Evolutionary conservation across 2,888 invertebrate species (phyloP).

Genomic region (Marasmarcha lunaedactyla): DNA sequence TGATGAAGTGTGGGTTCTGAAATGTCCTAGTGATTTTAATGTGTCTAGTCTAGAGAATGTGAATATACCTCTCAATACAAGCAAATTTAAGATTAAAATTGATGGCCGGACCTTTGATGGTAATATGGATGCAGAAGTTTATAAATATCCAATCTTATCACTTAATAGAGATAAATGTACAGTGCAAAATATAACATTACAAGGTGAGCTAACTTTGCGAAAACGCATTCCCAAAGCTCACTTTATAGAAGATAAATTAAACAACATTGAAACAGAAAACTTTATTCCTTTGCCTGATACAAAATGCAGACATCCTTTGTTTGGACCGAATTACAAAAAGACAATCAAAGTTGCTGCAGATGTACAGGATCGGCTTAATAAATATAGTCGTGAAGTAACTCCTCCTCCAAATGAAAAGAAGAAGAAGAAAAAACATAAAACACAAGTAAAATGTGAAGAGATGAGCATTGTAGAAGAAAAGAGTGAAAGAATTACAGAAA

Average conservation of each 20-base stretch:
- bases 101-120: conserved; percentile 37
- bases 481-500: not conserved
- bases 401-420: not conserved
- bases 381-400: not conserved
- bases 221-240: conserved; percentile 44
- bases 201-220: conserved; percentile 29
- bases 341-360: conserved; percentile 31
- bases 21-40: conserved; percentile 35
- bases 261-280: conserved; percentile 25
- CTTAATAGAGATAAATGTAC: conserved; percentile 18
- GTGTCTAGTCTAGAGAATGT: conserved; percentile 24
- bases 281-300: conserved; percentile 48
- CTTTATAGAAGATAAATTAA: conserved; percentile 23
- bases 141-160: conserved; percentile 22
- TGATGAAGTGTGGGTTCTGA: conserved; percentile 45
- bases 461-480: no score
- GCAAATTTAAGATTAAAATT: conserved; percentile 41
- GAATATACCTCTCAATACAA: conserved; percentile 26
- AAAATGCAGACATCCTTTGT: conserved; percentile 49
- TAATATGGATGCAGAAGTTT: conserved; percentile 19
- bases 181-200: conserved; percentile 25
- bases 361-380: conserved; percentile 26
- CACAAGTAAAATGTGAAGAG: conserved; percentile 1
- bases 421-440: conserved; percentile 10
- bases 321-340: conserved; percentile 43